A percentile compares a stretch with the other conserved stretches of the same genome.
Conservation (phyloP, 2,797 vertebrate species). For the Brachyrhaphis roseni region DNA sequence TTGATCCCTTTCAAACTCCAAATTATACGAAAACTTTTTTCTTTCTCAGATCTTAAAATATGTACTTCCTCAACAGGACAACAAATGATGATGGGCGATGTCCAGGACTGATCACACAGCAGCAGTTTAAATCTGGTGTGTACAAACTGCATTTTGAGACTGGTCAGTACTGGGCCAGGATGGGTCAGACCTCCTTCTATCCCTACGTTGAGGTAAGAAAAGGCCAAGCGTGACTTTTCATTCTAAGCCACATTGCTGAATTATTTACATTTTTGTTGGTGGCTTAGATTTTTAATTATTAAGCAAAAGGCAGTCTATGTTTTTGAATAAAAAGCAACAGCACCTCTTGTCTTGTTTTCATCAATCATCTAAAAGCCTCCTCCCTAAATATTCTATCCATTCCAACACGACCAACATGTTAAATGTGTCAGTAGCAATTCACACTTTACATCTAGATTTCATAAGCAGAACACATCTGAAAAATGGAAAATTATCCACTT, state of each 20-base stretch:
- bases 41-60: neutral
- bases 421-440: neutral
- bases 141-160: conserved; percentile 92
- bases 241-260: neutral
- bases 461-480: neutral
- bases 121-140: conserved; percentile 80
- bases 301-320: neutral
- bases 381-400: neutral
- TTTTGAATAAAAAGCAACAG: neutral
- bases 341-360: neutral
- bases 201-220: conserved; percentile 90
- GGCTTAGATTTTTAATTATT: neutral
- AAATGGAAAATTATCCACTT: neutral
- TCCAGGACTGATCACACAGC: conserved; percentile 75
- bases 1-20: neutral
- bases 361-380: neutral
- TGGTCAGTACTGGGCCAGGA: conserved; percentile 83
- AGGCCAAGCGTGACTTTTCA: neutral
- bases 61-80: conserved; percentile 62
- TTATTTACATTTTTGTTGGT: neutral
- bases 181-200: conserved; percentile 86
- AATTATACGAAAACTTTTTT: neutral
- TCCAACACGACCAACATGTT: neutral
- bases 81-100: conserved; percentile 88
- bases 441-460: neutral